A percentile compares a stretch with the other conserved stretches of the same genome.
These are phyloP conservation scores for Uloborus diversus DNA, from an alignment of 1,140 invertebrate species.

Conservation along the genomic window DNA sequence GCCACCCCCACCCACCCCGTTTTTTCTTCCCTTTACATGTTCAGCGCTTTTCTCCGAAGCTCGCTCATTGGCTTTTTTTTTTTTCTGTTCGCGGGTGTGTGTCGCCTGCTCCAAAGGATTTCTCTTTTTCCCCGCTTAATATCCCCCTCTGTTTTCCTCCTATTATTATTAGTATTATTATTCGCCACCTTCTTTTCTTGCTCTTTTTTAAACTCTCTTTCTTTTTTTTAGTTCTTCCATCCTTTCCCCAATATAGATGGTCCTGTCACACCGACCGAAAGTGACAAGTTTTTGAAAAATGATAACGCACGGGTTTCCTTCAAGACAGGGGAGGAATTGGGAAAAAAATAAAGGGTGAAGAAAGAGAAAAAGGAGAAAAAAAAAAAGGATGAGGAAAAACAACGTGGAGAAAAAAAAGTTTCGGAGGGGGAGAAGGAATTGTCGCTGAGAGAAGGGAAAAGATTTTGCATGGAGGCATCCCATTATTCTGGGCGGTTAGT, in stretches of 20 bases:
- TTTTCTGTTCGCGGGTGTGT: not conserved
- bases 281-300: conserved; percentile 57
- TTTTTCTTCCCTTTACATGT: conserved; percentile 31
- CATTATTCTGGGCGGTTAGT: conserved; percentile 52
- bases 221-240: not conserved
- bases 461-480: conserved; percentile 45
- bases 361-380: not conserved
- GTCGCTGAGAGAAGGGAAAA: conserved; percentile 40
- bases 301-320: conserved; percentile 21
- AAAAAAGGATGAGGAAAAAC: not conserved
- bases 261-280: conserved; percentile 41
- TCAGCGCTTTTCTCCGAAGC: not conserved
- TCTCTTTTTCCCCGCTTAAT: conserved; percentile 7
- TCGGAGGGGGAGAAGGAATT: not conserved
- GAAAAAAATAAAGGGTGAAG: not conserved
- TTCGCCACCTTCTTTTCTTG: conserved; percentile 10
- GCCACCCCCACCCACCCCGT: not conserved
- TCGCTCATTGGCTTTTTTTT: conserved; percentile 43
- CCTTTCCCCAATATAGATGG: conserved; percentile 11
- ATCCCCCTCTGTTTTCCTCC: not conserved
- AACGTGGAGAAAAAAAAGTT: not conserved
- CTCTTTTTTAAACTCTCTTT: not conserved
- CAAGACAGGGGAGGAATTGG: not conserved
- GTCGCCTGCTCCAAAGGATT: not conserved
- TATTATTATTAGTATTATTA: conserved; percentile 50